Evolutionary conservation across 2,888 invertebrate genomes (phyloP).

Genomic region (Drosophila fungiperda): DNA sequence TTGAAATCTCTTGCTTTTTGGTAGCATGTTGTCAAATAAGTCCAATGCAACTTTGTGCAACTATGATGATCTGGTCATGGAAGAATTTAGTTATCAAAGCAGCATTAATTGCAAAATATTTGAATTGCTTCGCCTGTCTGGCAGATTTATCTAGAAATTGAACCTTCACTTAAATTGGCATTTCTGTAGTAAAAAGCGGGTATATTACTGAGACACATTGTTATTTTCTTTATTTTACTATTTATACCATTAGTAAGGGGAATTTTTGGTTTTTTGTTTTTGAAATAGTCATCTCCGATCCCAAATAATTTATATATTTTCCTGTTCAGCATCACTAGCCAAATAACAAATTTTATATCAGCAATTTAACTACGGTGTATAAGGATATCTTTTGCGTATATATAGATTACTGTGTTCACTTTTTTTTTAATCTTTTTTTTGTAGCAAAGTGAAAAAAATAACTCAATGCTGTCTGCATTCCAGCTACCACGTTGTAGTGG

Average conservation of each 20-base stretch:
- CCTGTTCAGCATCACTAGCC: neutral
- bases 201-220: constrained; percentile 56
- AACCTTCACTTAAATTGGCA: constrained; percentile 25
- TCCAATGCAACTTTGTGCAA: constrained; percentile 8
- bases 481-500: constrained; percentile 30
- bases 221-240: constrained; percentile 11
- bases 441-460: constrained; percentile 24
- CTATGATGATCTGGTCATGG: neutral
- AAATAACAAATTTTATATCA: neutral
- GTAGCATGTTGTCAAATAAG: neutral
- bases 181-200: constrained; percentile 21
- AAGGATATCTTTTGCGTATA: neutral
- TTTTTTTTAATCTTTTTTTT: neutral
- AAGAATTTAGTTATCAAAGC: neutral
- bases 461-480: constrained; percentile 29
- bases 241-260: neutral
- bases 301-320: neutral
- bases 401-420: neutral
- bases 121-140: constrained; percentile 18
- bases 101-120: constrained; percentile 50
- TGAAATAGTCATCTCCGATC: neutral
- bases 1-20: neutral
- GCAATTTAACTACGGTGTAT: neutral
- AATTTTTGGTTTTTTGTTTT: neutral
- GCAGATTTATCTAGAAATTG: neutral